phyloP scores from a whole-genome alignment of 2,113 vertebrate species.

The Pseudorectes ferrugineus region DNA sequence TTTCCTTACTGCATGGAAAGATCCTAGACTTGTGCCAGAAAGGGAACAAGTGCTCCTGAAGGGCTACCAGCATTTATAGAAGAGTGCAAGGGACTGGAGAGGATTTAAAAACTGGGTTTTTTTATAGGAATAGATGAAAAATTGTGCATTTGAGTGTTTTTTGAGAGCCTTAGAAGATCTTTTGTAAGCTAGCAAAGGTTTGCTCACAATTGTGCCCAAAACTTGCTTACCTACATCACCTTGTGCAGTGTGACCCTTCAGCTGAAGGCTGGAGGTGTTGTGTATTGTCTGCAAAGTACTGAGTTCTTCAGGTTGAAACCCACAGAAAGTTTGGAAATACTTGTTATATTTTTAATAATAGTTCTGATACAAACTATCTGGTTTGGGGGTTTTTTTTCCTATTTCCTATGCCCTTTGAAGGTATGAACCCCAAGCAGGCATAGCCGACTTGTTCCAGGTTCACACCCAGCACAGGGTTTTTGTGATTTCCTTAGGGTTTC shows the following conservation, averaged over 20 bases:
- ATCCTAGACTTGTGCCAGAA: not conserved
- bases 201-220: not conserved
- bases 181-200: not conserved
- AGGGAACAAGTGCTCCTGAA: not conserved
- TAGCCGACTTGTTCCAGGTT: not conserved
- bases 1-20: not conserved
- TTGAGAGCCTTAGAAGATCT: not conserved
- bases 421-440: not conserved
- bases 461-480: not conserved
- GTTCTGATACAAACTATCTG: not conserved
- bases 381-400: fast-evolving
- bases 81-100: not conserved
- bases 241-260: not conserved
- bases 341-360: not conserved
- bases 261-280: not conserved
- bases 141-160: not conserved
- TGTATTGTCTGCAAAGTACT: not conserved
- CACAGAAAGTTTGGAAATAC: not conserved
- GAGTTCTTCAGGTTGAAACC: not conserved
- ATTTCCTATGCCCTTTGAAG: not conserved
- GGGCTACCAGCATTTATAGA: not conserved
- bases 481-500: not conserved
- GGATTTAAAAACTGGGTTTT: fast-evolving
- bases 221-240: not conserved
- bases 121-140: not conserved